Conservation (phyloP, 1,140 invertebrate genomes). For the Zaprionus ornatus region DNA sequence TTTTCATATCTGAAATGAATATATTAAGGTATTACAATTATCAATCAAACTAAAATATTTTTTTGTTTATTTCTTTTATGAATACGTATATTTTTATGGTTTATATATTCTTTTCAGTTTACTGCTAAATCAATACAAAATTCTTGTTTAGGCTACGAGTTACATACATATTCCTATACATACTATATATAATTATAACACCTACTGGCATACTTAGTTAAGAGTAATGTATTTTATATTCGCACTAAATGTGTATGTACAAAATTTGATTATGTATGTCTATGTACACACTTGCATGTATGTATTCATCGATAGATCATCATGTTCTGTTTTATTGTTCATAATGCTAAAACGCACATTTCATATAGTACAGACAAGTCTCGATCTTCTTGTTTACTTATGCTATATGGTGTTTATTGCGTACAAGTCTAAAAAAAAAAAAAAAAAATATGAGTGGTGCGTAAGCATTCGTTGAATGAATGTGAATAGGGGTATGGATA, state of each 20-base stretch:
- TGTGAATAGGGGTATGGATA: constrained; percentile 31
- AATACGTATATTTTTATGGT: constrained; percentile 45
- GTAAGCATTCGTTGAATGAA: constrained; percentile 17
- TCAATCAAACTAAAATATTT: too few relatives aligned
- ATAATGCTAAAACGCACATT: constrained; percentile 70
- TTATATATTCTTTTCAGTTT: constrained; percentile 37
- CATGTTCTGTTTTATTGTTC: background rate
- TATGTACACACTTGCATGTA: constrained; percentile 30
- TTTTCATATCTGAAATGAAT: too few relatives aligned
- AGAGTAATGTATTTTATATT: constrained; percentile 27
- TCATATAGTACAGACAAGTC: constrained; percentile 30
- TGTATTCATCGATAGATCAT: too few relatives aligned
- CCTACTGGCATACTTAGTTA: constrained; percentile 57
- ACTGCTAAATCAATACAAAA: constrained; percentile 68
- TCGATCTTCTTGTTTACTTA: constrained; percentile 15
- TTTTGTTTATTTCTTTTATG: constrained; percentile 35
- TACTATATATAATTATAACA: constrained; percentile 35
- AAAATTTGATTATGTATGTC: constrained; percentile 35
- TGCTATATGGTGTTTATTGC: constrained; percentile 25
- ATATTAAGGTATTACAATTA: too few relatives aligned
- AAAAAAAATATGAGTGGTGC: constrained; percentile 32
- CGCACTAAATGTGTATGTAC: constrained; percentile 54
- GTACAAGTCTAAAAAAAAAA: constrained; percentile 30
- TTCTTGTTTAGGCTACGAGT: constrained; percentile 50
- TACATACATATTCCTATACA: constrained; percentile 8